Conservation (phyloP, 2,797 vertebrate species). For the Argya squamiceps region DNA sequence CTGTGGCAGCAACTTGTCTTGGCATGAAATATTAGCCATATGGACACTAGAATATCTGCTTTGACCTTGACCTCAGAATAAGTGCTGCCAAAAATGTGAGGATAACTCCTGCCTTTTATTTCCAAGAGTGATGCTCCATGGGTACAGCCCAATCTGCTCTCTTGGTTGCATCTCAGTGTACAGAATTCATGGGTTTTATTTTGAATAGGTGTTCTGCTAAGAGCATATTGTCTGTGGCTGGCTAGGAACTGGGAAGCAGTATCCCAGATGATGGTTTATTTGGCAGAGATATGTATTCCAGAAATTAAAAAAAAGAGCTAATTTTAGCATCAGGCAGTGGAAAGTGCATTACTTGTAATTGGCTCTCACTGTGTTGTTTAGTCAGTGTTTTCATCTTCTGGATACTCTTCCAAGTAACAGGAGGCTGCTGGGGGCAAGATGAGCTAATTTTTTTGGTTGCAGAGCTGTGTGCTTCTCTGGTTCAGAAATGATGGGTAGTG, state of each 20-base stretch:
- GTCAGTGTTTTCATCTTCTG: background rate
- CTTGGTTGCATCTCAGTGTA: background rate
- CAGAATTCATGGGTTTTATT: background rate
- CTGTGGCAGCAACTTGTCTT: conserved; percentile 43
- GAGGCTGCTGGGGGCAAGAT: background rate
- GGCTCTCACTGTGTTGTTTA: background rate
- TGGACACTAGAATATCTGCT: conserved; percentile 33
- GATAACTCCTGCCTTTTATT: background rate
- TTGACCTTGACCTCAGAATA: conserved; percentile 62
- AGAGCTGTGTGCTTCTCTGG: background rate
- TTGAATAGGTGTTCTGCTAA: background rate
- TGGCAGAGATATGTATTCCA: background rate
- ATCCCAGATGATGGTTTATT: background rate
- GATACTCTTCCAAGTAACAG: background rate
- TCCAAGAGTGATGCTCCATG: background rate
- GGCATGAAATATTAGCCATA: conserved; percentile 58
- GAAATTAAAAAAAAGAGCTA: background rate
- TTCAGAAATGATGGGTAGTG: background rate
- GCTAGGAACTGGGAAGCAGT: background rate
- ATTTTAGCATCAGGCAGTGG: background rate
- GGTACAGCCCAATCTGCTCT: background rate
- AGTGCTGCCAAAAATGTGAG: background rate
- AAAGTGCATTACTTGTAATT: background rate
- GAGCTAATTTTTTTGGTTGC: background rate
- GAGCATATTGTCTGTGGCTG: background rate